Conservation (phyloP, 2,113 vertebrate genomes). For the Oncorhynchus masou region DNA sequence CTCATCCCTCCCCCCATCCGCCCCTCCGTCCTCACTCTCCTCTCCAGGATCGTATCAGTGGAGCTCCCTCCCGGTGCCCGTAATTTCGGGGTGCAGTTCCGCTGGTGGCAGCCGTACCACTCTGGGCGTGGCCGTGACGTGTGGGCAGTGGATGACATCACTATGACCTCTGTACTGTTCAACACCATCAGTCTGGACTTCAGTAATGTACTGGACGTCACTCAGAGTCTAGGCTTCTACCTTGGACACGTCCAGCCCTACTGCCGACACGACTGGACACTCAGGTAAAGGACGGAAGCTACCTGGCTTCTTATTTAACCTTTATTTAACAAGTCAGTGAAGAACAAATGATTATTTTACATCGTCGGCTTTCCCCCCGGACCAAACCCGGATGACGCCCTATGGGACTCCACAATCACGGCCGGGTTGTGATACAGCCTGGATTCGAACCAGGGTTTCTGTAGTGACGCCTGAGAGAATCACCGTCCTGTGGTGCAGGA, state of each 20-base stretch:
- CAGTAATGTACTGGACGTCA: constrained; percentile 93
- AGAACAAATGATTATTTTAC: too few species aligned
- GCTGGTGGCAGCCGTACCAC: constrained; percentile 98
- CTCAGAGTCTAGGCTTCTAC: constrained; percentile 96
- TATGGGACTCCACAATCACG: too few species aligned
- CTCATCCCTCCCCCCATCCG: not conserved
- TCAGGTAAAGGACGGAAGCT: constrained; percentile 75
- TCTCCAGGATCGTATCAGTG: constrained; percentile 90
- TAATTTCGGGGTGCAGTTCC: constrained; percentile 93
- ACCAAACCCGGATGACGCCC: too few species aligned
- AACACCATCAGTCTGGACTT: constrained; percentile 98
- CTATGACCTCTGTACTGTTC: constrained; percentile 95
- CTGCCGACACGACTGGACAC: constrained; percentile 95
- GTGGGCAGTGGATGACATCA: constrained; percentile 97
- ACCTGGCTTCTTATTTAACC: too few species aligned
- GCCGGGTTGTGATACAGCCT: too few species aligned
- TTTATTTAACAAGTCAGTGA: too few species aligned
- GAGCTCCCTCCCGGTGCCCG: constrained; percentile 89
- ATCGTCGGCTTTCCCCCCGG: too few species aligned
- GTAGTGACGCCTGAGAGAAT: too few species aligned
- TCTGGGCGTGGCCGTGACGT: constrained; percentile 92
- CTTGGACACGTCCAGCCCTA: constrained; percentile 95
- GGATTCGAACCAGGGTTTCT: too few species aligned
- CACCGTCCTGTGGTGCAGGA: too few species aligned
- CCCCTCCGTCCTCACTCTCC: not conserved